Evolutionary conservation across 2,113 vertebrate species (phyloP), one percentile per base, ranked within the genome.

Genomic region (Eurypyga helias): DNA sequence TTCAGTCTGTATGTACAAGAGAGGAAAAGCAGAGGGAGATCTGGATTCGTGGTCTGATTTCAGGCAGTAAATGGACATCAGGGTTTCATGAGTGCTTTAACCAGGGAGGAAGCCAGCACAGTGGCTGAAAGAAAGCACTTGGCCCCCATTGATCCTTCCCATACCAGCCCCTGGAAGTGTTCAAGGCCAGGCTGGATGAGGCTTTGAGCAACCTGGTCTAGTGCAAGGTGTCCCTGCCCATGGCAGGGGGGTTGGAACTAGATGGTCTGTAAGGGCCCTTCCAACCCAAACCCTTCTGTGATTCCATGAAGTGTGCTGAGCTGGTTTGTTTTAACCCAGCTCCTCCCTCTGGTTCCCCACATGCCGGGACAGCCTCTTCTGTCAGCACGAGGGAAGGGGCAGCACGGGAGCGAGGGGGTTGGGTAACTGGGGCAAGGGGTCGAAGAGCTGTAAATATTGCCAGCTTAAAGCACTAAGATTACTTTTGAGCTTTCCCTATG

Each of bases 371-470:
- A 83, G 21, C 13, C 31, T 66, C 29, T 43, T 46, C n/a, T 76
- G 33, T n/a, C 43, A 55, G 70, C 66, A 36, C 8, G 20, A 43
- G 48, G 48, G 28, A 49, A 67, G 45, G 45, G 54, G 43, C n/a
- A 80, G 61, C 71, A 33, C 0, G 0, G 43, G 19, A 71, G 18
- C 33, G 34, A 83, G 71, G 51, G 19, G 41, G 41, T 12, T 38
- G 80, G 25, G 24, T 38, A 24, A 31, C n/a, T 60, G 65, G 65
- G 43, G 25, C 23, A 48, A 41, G 38, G 33, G 34, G 21, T 13
- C 31, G 55, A 26, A 86, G 54, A 38, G 29, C 54, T 81, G 45
- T 45, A 28, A 80, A 61, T 81, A 31, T 10, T 77, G 61, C 38
- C 26, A 25, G 20, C 12, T 46, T 69, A 49, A 65, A 91, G 45